These are phyloP conservation scores for Trichogramma dendrolimi DNA, from an alignment of 2,888 invertebrate genomes.

Conservation along the genomic window DNA sequence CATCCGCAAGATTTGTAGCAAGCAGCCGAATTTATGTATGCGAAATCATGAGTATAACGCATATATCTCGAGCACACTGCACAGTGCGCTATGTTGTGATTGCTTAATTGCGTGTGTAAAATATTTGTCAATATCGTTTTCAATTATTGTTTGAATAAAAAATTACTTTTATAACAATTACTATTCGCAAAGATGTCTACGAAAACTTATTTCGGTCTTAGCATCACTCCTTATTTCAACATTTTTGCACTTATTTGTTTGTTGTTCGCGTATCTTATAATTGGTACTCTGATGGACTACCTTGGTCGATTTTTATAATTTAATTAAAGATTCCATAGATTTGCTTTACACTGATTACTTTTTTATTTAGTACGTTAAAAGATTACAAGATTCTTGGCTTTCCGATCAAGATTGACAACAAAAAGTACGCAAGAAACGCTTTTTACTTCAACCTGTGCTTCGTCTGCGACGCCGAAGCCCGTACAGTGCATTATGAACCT, in stretches of 20 bases:
- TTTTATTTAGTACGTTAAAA: slow-evolving; percentile 61
- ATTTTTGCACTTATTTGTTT: slow-evolving; percentile 9
- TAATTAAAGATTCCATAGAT: slow-evolving; percentile 11
- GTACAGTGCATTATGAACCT: slow-evolving; percentile 89
- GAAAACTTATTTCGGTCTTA: too few species aligned
- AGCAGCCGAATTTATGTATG: too few species aligned
- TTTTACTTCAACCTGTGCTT: slow-evolving; percentile 93
- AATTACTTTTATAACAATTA: too few species aligned
- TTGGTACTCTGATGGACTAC: neutral
- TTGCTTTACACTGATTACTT: neutral
- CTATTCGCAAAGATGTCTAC: too few species aligned
- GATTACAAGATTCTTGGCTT: slow-evolving; percentile 89
- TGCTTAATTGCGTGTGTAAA: too few species aligned
- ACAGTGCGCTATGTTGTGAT: too few species aligned
- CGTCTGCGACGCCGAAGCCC: slow-evolving; percentile 84
- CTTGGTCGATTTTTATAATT: neutral
- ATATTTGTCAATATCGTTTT: too few species aligned
- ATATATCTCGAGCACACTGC: too few species aligned
- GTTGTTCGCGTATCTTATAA: slow-evolving; percentile 13
- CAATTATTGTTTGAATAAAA: too few species aligned
- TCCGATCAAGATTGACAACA: slow-evolving; percentile 83
- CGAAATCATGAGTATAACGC: too few species aligned
- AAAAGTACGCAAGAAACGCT: slow-evolving; percentile 88
- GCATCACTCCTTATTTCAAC: slow-evolving; percentile 10
- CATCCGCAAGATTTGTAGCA: too few species aligned